Evolutionary conservation across 1,140 invertebrate genomes (phyloP).

Genomic region (Tetramorium simillimum): DNA sequence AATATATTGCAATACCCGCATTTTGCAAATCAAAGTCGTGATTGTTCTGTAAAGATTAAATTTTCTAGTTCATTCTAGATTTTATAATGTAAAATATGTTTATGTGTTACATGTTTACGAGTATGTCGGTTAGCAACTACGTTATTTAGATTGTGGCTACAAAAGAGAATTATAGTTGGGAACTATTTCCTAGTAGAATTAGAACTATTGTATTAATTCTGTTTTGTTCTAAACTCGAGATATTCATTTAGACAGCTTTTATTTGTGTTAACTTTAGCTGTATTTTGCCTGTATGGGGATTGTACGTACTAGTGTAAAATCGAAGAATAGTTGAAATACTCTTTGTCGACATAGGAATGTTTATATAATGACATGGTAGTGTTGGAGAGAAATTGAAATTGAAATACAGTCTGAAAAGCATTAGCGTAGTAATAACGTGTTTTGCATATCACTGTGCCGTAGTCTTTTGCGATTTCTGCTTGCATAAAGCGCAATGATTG

Average conservation of each 20-base stretch:
- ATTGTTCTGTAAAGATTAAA: not conserved
- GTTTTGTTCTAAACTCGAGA: not conserved
- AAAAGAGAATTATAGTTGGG: not conserved
- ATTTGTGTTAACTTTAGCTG: not conserved
- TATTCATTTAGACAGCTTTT: not conserved
- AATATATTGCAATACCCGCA: not conserved
- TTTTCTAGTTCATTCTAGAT: not conserved
- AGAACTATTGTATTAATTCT: not conserved
- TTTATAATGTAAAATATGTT: not conserved
- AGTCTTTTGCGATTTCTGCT: not conserved
- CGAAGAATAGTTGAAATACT: not conserved
- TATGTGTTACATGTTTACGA: not conserved
- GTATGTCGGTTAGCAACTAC: not conserved
- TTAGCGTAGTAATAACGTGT: slow-evolving; percentile 5
- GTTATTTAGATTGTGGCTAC: not conserved
- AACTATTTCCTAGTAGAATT: not conserved
- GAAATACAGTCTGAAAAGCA: not conserved
- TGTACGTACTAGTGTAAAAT: not conserved
- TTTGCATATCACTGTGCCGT: not conserved
- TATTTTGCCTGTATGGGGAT: not conserved
- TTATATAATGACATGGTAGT: not conserved
- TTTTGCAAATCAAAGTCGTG: not conserved
- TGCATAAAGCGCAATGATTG: not conserved
- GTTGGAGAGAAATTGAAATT: not conserved
- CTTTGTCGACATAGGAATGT: not conserved